Evolutionary conservation across 2,797 vertebrate genomes (phyloP).

Genomic region (Hippocampus kuda): DNA sequence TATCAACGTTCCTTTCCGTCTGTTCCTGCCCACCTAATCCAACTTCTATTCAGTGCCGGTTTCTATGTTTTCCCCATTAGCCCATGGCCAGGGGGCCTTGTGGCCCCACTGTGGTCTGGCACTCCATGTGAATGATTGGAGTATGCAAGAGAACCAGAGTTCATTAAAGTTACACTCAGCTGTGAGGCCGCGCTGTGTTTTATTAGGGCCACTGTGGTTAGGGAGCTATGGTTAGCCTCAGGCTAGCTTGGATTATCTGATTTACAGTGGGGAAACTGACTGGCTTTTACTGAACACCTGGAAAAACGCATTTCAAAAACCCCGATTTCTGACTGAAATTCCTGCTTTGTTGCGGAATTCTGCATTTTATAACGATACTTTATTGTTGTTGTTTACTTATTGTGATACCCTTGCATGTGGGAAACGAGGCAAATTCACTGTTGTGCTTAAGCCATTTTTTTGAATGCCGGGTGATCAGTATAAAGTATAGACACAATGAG

Average conservation of each 20-base stretch:
- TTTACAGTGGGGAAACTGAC: slow-evolving; percentile 32
- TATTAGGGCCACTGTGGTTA: slow-evolving; percentile 46
- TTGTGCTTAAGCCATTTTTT: no score
- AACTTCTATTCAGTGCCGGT: slow-evolving; percentile 26
- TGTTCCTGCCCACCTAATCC: slow-evolving; percentile 6
- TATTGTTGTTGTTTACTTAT: no score
- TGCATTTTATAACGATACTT: no score
- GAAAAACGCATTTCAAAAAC: not conserved
- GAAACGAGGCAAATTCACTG: no score
- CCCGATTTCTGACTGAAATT: no score
- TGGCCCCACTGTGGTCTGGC: slow-evolving; percentile 52
- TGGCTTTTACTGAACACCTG: slow-evolving; percentile 7
- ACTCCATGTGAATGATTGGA: slow-evolving; percentile 49
- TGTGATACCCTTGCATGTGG: no score
- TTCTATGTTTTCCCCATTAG: slow-evolving; percentile 9
- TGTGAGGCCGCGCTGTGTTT: slow-evolving; percentile 36
- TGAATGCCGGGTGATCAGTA: no score
- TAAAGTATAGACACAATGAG: no score
- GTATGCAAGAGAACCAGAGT: slow-evolving; percentile 48
- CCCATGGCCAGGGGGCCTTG: slow-evolving; percentile 20
- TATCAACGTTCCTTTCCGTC: slow-evolving; percentile 1
- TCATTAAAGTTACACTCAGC: slow-evolving; percentile 48
- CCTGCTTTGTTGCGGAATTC: no score
- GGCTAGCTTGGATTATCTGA: slow-evolving; percentile 46
- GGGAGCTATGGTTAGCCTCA: slow-evolving; percentile 43